Conservation (phyloP, 2,888 invertebrate species). For the Podabrus alpinus region DNA sequence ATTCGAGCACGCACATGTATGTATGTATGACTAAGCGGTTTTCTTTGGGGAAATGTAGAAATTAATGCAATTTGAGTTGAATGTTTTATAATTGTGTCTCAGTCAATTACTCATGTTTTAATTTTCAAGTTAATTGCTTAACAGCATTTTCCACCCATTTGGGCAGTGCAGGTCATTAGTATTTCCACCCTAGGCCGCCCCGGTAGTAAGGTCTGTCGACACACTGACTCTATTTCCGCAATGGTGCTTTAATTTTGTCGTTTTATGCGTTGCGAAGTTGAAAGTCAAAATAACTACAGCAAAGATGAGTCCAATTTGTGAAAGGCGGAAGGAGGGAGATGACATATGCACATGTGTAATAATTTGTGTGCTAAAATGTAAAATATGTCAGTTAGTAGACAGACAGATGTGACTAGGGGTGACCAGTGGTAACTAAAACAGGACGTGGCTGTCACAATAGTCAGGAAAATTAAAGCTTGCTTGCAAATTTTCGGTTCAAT, state of each 20-base stretch:
- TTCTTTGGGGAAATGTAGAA: neutral
- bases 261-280: conserved; percentile 8
- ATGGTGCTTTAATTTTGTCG: conserved; percentile 28
- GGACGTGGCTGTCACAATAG: conserved; percentile 29
- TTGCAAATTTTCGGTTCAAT: conserved; percentile 2
- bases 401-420: conserved; percentile 27
- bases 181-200: conserved; percentile 33
- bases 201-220: conserved; percentile 33
- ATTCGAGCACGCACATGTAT: neutral
- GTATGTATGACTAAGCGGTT: neutral
- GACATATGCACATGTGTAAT: conserved; percentile 18
- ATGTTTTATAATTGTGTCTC: neutral
- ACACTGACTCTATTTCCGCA: conserved; percentile 36
- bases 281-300: neutral
- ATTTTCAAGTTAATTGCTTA: conserved; percentile 34
- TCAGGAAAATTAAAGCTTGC: neutral
- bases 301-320: neutral
- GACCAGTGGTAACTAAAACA: conserved; percentile 27
- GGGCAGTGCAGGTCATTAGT: conserved; percentile 36
- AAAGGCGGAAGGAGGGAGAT: conserved; percentile 12
- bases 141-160: conserved; percentile 34
- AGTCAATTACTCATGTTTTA: conserved; percentile 5
- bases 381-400: conserved; percentile 23
- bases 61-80: neutral
- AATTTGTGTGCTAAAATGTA: conserved; percentile 21